Base-by-base conservation (phyloP, 2,113 vertebrate species). In the Seriola rivoliana region DNA sequence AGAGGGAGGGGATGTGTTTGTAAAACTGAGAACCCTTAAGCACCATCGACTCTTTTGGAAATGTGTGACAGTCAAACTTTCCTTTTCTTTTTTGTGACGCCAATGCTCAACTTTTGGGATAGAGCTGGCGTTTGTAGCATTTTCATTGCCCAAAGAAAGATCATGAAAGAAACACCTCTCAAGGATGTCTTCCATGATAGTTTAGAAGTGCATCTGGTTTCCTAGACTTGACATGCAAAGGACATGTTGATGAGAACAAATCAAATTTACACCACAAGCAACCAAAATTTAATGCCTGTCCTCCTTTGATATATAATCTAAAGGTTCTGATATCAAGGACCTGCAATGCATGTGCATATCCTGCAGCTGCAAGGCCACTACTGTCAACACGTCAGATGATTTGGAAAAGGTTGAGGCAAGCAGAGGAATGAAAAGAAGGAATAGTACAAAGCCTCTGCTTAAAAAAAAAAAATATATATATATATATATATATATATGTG, bases 11-110 rank as follows among this genome's bases (percentile, higher is more conserved):
- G 63, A 62, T 79, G 73, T 82, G 71, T 83, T 88, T 75, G 57
- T 82, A 75, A 52, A 81, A 71, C 21, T 54, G 23, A 78, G 14
- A 78, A 75, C 50, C 55, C 70, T 85, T 74, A 80, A 85, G 42
- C 73, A 54, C 62, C 48, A 70, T 74, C 69, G 78, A 76, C 52
- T 78, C 78, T 77, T 73, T 65, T 65, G 59, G 44, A 81, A 79
- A 73, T 48, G 14, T 71, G 58, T 80, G 65, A 64, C 67, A 82
- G 57, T 65, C 32, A 46, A 73, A 44, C 13, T 73, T 71, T 82
- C 17, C 32, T 69, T 78, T 77, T 80, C 50, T 60, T 23, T 29
- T 44, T n/a, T 25, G 23, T 50, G 25, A 59, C 16, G 13, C 42
- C 36, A 58, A 84, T 5, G 16, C 50, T 86, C 40, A 66, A 67